Conservation (phyloP, 2,113 vertebrate species). For the Isurus oxyrinchus region DNA sequence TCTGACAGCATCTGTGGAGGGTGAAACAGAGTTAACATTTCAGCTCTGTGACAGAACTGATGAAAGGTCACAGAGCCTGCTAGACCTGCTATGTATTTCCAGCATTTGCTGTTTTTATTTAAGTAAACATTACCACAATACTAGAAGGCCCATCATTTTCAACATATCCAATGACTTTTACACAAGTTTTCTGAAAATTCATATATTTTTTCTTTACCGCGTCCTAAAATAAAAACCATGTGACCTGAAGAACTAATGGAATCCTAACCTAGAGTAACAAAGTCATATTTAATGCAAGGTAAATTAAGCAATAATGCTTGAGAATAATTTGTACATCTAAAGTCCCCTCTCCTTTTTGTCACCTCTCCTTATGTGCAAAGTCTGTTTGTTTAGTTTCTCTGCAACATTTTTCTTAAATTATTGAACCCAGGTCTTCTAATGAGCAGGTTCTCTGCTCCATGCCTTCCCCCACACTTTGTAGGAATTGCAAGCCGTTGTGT, state of each 20-base stretch:
- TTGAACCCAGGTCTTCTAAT: background rate
- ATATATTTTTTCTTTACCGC: background rate
- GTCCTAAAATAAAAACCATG: background rate
- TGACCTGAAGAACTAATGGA: background rate
- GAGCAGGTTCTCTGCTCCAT: background rate
- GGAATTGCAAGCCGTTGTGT: background rate
- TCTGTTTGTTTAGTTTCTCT: background rate
- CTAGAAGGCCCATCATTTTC: background rate
- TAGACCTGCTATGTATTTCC: background rate
- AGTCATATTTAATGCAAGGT: background rate
- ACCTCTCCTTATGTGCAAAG: background rate
- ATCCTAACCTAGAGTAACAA: background rate
- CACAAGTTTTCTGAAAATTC: background rate
- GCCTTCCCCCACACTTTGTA: background rate
- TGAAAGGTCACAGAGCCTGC: background rate
- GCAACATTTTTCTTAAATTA: background rate
- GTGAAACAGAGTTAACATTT: background rate
- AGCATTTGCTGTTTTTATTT: background rate
- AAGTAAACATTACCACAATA: too few relatives aligned
- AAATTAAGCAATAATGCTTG: background rate
- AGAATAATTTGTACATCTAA: background rate
- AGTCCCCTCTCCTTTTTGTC: background rate
- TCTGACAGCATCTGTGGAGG: background rate
- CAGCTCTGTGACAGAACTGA: background rate
- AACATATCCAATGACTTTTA: background rate